These are phyloP conservation scores for Melangyna quadrimaculata DNA, from an alignment of 2,888 invertebrate genomes.

Conservation along the genomic window DNA sequence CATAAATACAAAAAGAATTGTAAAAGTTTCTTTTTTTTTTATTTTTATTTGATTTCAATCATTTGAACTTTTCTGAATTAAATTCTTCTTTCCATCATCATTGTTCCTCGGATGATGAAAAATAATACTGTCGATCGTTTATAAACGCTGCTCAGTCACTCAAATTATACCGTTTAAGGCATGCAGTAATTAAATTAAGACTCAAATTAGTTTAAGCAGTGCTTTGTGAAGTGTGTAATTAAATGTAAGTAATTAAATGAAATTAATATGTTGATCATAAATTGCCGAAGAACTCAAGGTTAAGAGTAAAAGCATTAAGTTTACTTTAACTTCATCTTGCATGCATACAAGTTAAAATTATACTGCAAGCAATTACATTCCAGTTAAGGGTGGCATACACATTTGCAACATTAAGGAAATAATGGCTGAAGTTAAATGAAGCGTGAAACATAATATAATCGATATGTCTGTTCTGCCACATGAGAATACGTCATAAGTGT, in stretches of 20 bases:
- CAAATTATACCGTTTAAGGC: background rate
- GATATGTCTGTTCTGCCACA: background rate
- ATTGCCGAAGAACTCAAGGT: no score
- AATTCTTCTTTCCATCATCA: background rate
- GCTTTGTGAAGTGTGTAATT: constrained; percentile 55
- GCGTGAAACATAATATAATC: constrained; percentile 17
- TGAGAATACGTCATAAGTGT: background rate
- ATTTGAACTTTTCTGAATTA: background rate
- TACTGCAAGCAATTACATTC: background rate
- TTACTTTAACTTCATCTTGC: background rate
- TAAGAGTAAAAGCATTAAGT: no score
- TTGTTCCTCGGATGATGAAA: background rate
- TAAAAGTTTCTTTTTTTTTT: background rate
- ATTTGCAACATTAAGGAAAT: background rate
- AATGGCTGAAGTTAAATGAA: constrained; percentile 21
- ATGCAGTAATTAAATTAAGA: background rate
- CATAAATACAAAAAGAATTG: background rate
- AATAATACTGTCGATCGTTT: background rate
- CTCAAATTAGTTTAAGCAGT: constrained; percentile 40
- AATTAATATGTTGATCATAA: constrained; percentile 45
- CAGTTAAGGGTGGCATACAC: background rate
- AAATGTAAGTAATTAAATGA: constrained; percentile 56
- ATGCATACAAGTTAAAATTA: background rate
- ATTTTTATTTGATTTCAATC: constrained; percentile 17
- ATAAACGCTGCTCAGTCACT: background rate